These are phyloP conservation scores for Muscicapa comitata DNA, from an alignment of 2,797 vertebrate genomes.

Conservation along the genomic window DNA sequence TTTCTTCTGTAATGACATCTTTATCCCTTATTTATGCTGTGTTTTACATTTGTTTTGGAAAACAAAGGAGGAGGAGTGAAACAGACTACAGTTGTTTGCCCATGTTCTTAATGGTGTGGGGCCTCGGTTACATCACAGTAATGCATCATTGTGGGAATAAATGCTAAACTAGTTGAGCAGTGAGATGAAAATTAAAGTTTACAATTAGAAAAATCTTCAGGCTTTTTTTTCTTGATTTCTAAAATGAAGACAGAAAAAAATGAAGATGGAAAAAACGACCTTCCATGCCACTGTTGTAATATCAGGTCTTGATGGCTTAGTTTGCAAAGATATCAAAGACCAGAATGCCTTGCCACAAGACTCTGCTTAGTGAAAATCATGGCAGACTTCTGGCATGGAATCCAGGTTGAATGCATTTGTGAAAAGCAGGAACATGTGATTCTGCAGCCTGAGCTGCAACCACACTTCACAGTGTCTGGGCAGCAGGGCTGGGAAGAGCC, in stretches of 20 bases:
- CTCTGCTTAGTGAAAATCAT: not conserved
- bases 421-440: not conserved
- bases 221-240: not conserved
- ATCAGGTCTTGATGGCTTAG: not conserved
- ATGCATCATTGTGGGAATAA: not conserved
- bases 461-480: rapidly evolving
- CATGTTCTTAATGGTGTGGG: not conserved
- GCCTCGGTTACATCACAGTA: not conserved
- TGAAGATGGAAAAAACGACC: rapidly evolving
- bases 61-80: not conserved
- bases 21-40: not conserved
- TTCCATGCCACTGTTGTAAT: not conserved
- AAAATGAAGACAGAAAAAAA: not conserved
- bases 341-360: not conserved
- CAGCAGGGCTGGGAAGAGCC: not conserved
- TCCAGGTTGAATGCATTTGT: not conserved
- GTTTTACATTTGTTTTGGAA: not conserved
- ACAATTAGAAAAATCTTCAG: not conserved
- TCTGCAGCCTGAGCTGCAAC: not conserved
- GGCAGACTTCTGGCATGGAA: not conserved
- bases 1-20: not conserved
- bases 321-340: not conserved
- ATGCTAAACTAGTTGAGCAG: not conserved
- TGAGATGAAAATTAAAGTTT: not conserved
- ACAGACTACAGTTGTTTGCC: not conserved